A percentile compares a stretch with the other conserved stretches of the same genome.
Evolutionary conservation across 2,888 invertebrate species (phyloP).

Genomic region (Aspidiotus destructor): DNA sequence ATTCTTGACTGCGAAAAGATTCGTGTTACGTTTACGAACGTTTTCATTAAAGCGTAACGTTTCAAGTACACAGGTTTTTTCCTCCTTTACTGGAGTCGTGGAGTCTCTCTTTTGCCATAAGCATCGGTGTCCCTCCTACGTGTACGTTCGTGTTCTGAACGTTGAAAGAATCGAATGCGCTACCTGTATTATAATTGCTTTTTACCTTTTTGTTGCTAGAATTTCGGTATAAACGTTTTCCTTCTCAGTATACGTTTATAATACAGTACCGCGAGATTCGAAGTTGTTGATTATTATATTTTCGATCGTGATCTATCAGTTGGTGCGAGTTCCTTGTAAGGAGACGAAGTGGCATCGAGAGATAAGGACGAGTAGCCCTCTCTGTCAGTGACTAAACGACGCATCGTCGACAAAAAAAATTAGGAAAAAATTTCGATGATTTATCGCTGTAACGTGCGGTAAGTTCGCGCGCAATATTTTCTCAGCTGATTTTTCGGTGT

Average conservation of each 20-base stretch:
- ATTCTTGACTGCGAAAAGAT: constrained; percentile 1
- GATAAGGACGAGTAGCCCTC: not conserved
- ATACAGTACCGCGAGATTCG: constrained; percentile 19
- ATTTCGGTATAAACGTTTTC: constrained; percentile 11
- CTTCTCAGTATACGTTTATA: no score
- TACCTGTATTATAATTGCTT: constrained; percentile 17
- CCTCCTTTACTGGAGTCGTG: constrained; percentile 8
- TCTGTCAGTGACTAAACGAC: no score
- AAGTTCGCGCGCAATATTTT: no score
- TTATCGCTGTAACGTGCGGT: no score
- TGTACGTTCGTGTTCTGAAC: constrained; percentile 8
- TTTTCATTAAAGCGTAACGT: constrained; percentile 19
- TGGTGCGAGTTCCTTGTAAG: not conserved
- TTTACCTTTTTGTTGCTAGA: constrained; percentile 18
- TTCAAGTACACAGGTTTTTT: constrained; percentile 10
- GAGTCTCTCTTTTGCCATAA: not conserved
- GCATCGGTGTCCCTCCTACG: constrained; percentile 10
- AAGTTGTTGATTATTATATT: constrained; percentile 14
- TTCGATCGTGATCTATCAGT: constrained; percentile 7
- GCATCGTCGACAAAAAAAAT: no score
- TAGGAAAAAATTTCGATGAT: no score
- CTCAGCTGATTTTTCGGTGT: no score
- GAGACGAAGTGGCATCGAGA: not conserved
- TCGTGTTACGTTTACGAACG: constrained; percentile 9
- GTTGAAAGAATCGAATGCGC: constrained; percentile 25